phyloP scores from a whole-genome alignment of 2,888 invertebrate species.

The Trissonchulus latispiculum region DNA sequence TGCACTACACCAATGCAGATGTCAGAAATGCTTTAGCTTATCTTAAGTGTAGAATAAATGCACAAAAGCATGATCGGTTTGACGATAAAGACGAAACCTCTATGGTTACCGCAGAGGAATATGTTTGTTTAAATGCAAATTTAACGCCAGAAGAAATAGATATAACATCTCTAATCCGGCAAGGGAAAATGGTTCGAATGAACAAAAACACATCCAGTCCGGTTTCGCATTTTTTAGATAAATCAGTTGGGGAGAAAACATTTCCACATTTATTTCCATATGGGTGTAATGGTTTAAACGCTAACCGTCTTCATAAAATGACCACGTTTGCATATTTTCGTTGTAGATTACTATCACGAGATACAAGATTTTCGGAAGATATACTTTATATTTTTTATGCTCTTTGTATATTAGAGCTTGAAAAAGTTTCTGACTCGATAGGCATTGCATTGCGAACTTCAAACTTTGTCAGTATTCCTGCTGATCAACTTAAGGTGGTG shows the following conservation, averaged over 20 bases:
- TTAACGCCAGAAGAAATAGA: background rate
- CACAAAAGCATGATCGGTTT: background rate
- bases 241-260: background rate
- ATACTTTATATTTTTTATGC: background rate
- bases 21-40: background rate
- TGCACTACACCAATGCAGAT: background rate
- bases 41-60: background rate
- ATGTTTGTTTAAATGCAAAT: background rate
- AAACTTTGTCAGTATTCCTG: background rate
- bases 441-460: background rate
- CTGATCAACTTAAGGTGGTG: too few species aligned
- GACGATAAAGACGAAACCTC: background rate
- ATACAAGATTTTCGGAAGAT: slow-evolving; percentile 1
- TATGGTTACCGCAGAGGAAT: background rate
- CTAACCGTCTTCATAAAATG: background rate
- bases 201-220: background rate
- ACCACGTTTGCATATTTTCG: background rate
- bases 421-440: background rate
- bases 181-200: background rate
- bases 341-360: background rate
- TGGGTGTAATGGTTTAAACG: background rate
- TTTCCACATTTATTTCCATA: slow-evolving; percentile 6
- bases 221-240: background rate
- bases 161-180: background rate
- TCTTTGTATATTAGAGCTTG: slow-evolving; percentile 1